phyloP scores from a whole-genome alignment of 2,888 invertebrate genomes.

The Megalurothrips usitatus region DNA sequence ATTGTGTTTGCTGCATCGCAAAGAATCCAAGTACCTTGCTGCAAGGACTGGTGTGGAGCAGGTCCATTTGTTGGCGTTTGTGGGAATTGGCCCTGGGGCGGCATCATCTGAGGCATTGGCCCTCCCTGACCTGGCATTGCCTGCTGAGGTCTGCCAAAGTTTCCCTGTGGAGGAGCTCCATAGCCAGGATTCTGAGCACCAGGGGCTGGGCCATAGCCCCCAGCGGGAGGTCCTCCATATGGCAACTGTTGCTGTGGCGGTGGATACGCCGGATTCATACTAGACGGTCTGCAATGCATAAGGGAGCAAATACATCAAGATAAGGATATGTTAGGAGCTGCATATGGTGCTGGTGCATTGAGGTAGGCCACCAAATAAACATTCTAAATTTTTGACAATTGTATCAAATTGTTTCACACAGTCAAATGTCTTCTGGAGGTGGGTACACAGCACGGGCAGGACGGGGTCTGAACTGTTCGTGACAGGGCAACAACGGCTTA shows the following conservation, averaged over 20 bases:
- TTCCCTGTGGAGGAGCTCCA: neutral
- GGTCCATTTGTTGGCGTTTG: neutral
- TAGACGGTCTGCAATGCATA: neutral
- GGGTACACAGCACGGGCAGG: neutral
- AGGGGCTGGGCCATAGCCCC: neutral
- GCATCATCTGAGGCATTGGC: neutral
- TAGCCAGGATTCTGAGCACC: neutral
- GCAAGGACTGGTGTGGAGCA: neutral
- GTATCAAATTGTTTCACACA: neutral
- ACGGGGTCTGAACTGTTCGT: neutral
- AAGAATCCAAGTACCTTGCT: neutral
- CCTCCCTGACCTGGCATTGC: neutral
- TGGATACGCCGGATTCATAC: constrained; percentile 10
- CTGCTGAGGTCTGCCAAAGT: neutral
- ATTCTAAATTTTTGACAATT: neutral
- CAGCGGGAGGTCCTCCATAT: neutral
- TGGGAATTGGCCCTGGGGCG: too few species aligned
- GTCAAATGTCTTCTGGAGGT: neutral
- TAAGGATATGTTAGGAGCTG: neutral
- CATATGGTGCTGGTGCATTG: neutral
- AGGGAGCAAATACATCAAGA: neutral
- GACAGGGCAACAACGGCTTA: too few species aligned
- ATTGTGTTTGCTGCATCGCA: neutral
- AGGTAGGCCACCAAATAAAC: neutral
- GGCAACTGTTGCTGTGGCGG: constrained; percentile 2